A percentile compares a stretch with the other conserved stretches of the same genome.
phyloP scores from a whole-genome alignment of 1,140 invertebrate species.

The Drosophila albomicans region DNA sequence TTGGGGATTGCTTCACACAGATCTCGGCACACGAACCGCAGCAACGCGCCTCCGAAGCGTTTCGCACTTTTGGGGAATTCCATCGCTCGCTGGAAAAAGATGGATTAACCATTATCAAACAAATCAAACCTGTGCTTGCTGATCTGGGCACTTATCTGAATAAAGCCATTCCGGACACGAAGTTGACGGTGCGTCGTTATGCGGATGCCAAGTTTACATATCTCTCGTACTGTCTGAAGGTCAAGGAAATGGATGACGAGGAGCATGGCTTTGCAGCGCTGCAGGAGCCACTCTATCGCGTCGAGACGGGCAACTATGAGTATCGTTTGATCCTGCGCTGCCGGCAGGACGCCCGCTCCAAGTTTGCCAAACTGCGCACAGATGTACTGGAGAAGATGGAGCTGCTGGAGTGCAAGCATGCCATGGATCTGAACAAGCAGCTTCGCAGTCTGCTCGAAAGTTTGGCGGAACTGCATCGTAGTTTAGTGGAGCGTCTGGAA shows the following conservation, averaged over 20 bases:
- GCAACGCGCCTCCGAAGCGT: constrained; percentile 97
- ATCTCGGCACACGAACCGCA: constrained; percentile 98
- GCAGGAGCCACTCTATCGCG: constrained; percentile 98
- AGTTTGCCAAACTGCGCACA: constrained; percentile 96
- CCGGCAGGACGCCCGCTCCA: constrained; percentile 95
- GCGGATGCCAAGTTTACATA: constrained; percentile 99
- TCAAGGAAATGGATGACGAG: constrained; percentile 99
- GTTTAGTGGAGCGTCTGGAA: constrained; percentile 89
- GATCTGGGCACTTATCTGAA: constrained; percentile 98
- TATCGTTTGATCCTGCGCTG: constrained; percentile 97
- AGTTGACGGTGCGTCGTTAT: constrained; percentile 98
- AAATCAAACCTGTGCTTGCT: constrained; percentile 95
- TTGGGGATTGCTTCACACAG: constrained; percentile 97
- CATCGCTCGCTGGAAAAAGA: constrained; percentile 97
- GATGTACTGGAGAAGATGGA: constrained; percentile 99
- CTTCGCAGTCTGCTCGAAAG: constrained; percentile 92
- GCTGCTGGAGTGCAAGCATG: constrained; percentile 98
- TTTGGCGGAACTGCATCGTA: constrained; percentile 91
- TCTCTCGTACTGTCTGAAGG: constrained; percentile 98
- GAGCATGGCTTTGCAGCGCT: constrained; percentile 96
- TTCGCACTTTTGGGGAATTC: constrained; percentile 97
- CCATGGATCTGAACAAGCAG: constrained; percentile 96
- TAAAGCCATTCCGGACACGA: constrained; percentile 99
- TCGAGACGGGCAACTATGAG: constrained; percentile 99
- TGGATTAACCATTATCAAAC: constrained; percentile 95